These are phyloP conservation scores for Xanthia togata DNA, from an alignment of 2,888 invertebrate species.

Conservation along the genomic window DNA sequence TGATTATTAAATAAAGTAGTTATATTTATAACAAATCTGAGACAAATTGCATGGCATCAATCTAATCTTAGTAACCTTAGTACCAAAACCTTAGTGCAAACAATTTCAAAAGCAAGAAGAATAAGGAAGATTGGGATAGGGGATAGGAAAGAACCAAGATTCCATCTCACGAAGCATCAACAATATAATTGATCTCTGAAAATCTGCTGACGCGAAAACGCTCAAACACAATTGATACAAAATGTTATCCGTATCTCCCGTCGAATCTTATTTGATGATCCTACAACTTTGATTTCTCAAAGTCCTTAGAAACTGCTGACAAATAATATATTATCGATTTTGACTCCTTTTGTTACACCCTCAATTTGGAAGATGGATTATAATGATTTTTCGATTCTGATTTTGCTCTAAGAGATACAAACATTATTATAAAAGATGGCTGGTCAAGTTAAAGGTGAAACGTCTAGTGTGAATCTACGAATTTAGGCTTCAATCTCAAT, in stretches of 20 bases:
- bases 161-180: background rate
- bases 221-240: constrained; percentile 20
- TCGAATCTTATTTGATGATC: constrained; percentile 24
- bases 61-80: too few relatives aligned
- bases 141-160: background rate
- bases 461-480: background rate
- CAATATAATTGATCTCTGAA: constrained; percentile 10
- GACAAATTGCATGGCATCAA: background rate
- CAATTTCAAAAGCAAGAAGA: background rate
- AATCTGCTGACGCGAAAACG: constrained; percentile 3
- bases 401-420: background rate
- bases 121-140: too few relatives aligned
- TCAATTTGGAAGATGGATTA: background rate
- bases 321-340: constrained; percentile 22
- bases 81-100: background rate
- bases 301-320: constrained; percentile 23
- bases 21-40: too few relatives aligned
- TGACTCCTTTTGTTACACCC: background rate
- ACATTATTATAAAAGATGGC: background rate
- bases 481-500: background rate
- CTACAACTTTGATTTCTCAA: constrained; percentile 23
- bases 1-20: too few relatives aligned
- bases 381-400: background rate
- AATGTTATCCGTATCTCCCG: constrained; percentile 1
- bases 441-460: background rate